Base-by-base conservation (phyloP, 2,888 invertebrate species). In the Nemotelus pantherinus region DNA sequence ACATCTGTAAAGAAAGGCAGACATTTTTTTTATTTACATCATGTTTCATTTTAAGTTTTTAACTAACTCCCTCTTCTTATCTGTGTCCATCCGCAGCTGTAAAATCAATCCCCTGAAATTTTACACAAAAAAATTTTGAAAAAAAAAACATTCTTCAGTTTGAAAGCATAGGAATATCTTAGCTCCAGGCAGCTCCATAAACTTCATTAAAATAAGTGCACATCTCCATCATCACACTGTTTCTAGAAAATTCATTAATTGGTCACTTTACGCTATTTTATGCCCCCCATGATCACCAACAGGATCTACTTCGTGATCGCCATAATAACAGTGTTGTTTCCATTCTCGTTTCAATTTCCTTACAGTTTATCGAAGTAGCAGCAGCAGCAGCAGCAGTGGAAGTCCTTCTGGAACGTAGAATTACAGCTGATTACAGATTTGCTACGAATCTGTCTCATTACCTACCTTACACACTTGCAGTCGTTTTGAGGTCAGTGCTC, bases 371-470 rank as follows among this genome's bases (percentile, higher is more conserved):
- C 3, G 57, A 57, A 57, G 57, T 25, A 57, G 57, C 57, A 25
- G 57, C 57, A 57, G 57, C 57, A 57, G 39, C 41, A 43, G 47
- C 41, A 55, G 44, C 41, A 43, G 70, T 70, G 44, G 65, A 4
- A 47, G 55, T 70, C 55, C 70, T 48, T 68, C 50, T 41, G 39
- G 55, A 70, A 43, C 50, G 25, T 4, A 39, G 41, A 74, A 74
- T 74, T 63, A 74, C 63, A 39, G 43, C 41, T 74, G 60, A 74
- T 74, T 74, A 74, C 9, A 74, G 74, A 74, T 74, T 74, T 43
- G 53, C 53, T 10, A 70, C 70, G 70, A 55, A 70, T 70, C 41
- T 50, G 74, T 48, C 41, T 48, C 63, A 63, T 74, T 63, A 48
- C 74, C 48, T 63, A 63, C 60, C 74, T 74, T 63, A 48, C 48